Conservation (phyloP, 2,888 invertebrate genomes). For the Patella ulyssiponensis region DNA sequence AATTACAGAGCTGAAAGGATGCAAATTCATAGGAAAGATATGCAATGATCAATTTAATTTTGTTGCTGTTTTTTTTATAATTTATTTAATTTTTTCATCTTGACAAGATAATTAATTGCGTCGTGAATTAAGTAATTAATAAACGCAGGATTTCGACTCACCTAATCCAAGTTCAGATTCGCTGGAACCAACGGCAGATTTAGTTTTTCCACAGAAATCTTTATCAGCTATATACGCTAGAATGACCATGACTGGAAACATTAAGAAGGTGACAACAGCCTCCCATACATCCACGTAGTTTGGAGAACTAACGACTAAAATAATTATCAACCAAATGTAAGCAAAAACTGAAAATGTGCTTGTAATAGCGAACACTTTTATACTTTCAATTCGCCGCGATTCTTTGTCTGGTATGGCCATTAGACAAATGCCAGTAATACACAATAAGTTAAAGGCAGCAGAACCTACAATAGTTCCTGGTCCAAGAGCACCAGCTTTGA, state of each 20-base stretch:
- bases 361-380: constrained; percentile 74
- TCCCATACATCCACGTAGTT: constrained; percentile 76
- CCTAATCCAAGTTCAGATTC: constrained; percentile 47
- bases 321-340: constrained; percentile 77
- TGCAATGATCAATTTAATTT: too few species aligned
- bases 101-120: too few species aligned
- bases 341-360: constrained; percentile 74
- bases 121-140: too few species aligned
- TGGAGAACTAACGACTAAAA: constrained; percentile 73
- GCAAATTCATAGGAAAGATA: too few species aligned
- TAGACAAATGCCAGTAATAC: constrained; percentile 76
- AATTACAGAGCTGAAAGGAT: too few species aligned
- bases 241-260: constrained; percentile 76
- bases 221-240: constrained; percentile 76
- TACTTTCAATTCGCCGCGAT: constrained; percentile 70
- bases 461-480: constrained; percentile 77
- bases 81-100: too few species aligned
- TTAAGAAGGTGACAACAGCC: constrained; percentile 75
- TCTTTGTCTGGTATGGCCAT: constrained; percentile 73
- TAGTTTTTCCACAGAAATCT: constrained; percentile 56
- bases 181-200: constrained; percentile 30
- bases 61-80: too few species aligned
- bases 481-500: constrained; percentile 74
- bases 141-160: constrained; percentile 28
- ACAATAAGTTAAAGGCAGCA: constrained; percentile 76